Conservation (phyloP, 2,797 vertebrate genomes). For the Poeciliopsis turneri region DNA sequence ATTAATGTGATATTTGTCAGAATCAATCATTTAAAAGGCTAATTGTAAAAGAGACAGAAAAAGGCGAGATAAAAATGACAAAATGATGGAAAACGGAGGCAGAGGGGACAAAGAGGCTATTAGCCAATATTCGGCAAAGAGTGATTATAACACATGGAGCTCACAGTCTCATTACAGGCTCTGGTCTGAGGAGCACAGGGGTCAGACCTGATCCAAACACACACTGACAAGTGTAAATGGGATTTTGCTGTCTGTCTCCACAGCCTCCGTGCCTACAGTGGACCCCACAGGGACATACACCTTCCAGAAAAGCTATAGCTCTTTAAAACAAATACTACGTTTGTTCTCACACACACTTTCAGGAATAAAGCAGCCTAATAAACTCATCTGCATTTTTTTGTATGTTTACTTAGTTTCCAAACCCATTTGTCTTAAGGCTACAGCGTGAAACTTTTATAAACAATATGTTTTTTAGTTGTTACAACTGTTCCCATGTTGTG, state of each 20-base stretch:
- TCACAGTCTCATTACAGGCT: slow-evolving; percentile 74
- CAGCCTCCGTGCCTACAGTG: slow-evolving; percentile 48
- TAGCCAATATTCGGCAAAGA: slow-evolving; percentile 46
- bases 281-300: slow-evolving; percentile 24
- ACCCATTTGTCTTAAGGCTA: neutral
- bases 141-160: slow-evolving; percentile 70
- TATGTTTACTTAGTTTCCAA: neutral
- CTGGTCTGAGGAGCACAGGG: slow-evolving; percentile 68
- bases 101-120: slow-evolving; percentile 53
- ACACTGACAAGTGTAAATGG: slow-evolving; percentile 83
- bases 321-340: neutral
- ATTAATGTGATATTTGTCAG: slow-evolving; percentile 18
- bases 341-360: neutral
- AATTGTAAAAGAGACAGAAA: slow-evolving; percentile 10
- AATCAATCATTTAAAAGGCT: slow-evolving; percentile 18
- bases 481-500: no score
- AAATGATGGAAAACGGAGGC: slow-evolving; percentile 29
- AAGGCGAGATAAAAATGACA: slow-evolving; percentile 9
- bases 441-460: no score
- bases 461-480: no score
- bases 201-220: slow-evolving; percentile 80
- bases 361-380: neutral
- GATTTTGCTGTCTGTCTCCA: slow-evolving; percentile 76
- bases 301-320: slow-evolving; percentile 5
- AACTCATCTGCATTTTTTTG: neutral